Conservation (phyloP, 2,797 vertebrate species). For the Gymnocypris eckloni region DNA sequence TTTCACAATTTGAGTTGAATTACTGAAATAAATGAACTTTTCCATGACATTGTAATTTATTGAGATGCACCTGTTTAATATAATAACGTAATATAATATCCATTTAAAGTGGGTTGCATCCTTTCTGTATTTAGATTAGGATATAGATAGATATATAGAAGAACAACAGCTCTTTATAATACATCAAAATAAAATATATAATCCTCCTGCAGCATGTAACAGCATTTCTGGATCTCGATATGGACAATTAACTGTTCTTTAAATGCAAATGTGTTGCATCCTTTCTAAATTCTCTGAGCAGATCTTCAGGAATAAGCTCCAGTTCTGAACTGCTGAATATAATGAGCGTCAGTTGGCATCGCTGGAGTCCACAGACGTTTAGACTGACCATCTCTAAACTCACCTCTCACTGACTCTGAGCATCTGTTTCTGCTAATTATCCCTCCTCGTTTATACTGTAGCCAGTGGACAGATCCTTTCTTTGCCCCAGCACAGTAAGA, state of each 20-base stretch:
- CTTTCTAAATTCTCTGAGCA: background rate
- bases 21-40: too few relatives aligned
- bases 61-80: too few relatives aligned
- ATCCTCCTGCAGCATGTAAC: background rate
- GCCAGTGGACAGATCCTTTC: conserved; percentile 2
- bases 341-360: background rate
- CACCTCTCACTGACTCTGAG: background rate
- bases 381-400: conserved; percentile 8
- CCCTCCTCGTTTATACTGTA: background rate
- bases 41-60: too few relatives aligned
- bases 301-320: background rate
- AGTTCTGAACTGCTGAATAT: background rate
- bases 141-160: background rate
- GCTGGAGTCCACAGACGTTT: background rate
- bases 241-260: background rate
- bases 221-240: background rate
- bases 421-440: conserved; percentile 29
- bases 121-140: background rate
- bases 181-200: background rate
- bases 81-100: background rate
- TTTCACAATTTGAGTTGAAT: too few relatives aligned
- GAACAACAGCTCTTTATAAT: background rate
- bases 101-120: background rate
- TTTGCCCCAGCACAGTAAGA: background rate
- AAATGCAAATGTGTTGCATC: background rate